Evolutionary conservation across 2,797 vertebrate species (phyloP).

Genomic region (Pangasius krempfi): DNA sequence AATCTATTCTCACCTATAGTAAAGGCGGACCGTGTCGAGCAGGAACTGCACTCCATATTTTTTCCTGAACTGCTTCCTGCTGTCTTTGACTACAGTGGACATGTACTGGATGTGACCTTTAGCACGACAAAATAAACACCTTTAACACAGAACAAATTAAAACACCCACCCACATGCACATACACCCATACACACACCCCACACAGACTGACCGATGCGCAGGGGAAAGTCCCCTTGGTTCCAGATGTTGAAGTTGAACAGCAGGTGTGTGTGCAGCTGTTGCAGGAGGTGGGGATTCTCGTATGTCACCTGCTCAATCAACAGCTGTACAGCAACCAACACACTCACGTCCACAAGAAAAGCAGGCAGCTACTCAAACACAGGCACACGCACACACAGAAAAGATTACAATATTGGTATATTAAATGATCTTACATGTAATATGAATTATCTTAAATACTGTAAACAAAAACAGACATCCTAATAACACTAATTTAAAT

Average conservation of each 20-base stretch:
- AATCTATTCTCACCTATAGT: slow-evolving; percentile 84
- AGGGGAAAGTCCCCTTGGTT: slow-evolving; percentile 96
- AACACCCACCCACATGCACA: slow-evolving; percentile 11
- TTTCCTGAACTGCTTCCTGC: slow-evolving; percentile 92
- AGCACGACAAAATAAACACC: slow-evolving; percentile 30
- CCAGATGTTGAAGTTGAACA: slow-evolving; percentile 97
- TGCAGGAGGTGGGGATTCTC: slow-evolving; percentile 88
- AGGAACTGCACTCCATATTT: slow-evolving; percentile 95
- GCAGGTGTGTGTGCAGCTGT: slow-evolving; percentile 90
- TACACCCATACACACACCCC: background rate
- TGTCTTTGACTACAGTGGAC: slow-evolving; percentile 96
- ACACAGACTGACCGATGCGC: slow-evolving; percentile 81
- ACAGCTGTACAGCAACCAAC: slow-evolving; percentile 87
- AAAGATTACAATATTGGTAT: background rate
- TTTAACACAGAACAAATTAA: slow-evolving; percentile 26
- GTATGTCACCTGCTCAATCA: slow-evolving; percentile 89
- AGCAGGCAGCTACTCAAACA: slow-evolving; percentile 79
- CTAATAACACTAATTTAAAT: background rate
- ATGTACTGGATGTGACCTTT: slow-evolving; percentile 97
- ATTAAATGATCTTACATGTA: background rate
- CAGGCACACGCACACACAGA: slow-evolving; percentile 20
- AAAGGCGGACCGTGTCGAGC: slow-evolving; percentile 89
- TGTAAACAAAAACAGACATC: background rate
- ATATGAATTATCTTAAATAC: too few relatives aligned
- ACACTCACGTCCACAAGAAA: slow-evolving; percentile 92